Conservation (phyloP, 1,140 invertebrate genomes). For the Aporrectodea caliginosa region DNA sequence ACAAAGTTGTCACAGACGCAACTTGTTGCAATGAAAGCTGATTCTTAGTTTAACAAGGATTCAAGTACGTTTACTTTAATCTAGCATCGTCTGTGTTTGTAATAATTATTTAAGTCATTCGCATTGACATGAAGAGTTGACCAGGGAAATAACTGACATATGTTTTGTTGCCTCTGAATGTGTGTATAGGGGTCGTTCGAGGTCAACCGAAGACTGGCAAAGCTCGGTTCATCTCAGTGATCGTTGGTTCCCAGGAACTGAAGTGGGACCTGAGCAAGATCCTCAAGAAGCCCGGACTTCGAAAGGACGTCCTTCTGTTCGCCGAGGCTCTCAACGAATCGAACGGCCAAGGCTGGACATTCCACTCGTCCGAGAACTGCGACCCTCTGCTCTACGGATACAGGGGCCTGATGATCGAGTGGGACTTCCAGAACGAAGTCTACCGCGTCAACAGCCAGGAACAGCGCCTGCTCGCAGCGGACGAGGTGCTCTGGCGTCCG, state of each 20-base stretch:
- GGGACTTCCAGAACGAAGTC: slow-evolving; percentile 11
- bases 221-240: slow-evolving; percentile 13
- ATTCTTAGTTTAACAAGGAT: no score
- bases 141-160: not conserved
- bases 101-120: not conserved
- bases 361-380: not conserved
- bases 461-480: not conserved
- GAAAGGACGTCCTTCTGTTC: slow-evolving; percentile 14
- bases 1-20: no score
- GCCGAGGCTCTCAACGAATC: not conserved
- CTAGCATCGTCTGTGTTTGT: no score
- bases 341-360: slow-evolving; percentile 4
- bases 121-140: not conserved
- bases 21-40: no score
- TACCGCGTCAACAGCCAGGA: slow-evolving; percentile 4
- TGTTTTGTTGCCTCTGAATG: not conserved
- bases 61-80: no score
- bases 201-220: not conserved
- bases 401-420: slow-evolving; percentile 21
- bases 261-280: slow-evolving; percentile 26
- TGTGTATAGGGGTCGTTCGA: slow-evolving; percentile 11
- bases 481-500: not conserved
- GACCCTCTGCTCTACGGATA: slow-evolving; percentile 23
- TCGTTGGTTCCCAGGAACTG: slow-evolving; percentile 22
- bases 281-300: slow-evolving; percentile 25